Evolutionary conservation across 2,888 invertebrate species (phyloP), one percentile per base, ranked within the genome.

Genomic region (Volucella inflata): DNA sequence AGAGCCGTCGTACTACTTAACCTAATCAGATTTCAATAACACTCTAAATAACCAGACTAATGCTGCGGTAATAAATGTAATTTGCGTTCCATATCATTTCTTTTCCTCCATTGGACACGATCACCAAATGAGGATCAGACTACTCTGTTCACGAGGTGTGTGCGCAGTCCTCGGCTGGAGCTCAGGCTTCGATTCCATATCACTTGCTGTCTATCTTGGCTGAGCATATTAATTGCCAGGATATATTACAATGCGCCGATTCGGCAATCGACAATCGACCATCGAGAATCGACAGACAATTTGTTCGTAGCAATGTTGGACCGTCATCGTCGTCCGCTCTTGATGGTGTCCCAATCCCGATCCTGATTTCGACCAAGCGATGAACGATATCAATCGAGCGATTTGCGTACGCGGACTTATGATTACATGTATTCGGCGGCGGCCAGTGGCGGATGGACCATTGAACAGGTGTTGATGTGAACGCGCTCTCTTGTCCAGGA

Each of bases 41-140:
- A 89, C 88, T 89, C 90, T 89, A 90, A 91, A 90, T 90, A 89
- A 90, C 89, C 88, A 88, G 89, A 89, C 90, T 90, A 91, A 89
- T 89, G 89, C 87, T 81, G 77, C 84, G 82, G 88, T 89, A 90
- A 91, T 91, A 89, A 90, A 90, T 89, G 91, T 90, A 91, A 91
- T 91, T 91, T 90, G 88, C 88, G 88, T 89, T 89, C 88, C 87
- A 88, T 87, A 88, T 80, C 82, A 85, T 77, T 85, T 55, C 76
- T 77, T 60, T 42, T 53, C 68, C 67, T 71, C 67, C 60, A 71
- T 38, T 72, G 71, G 80, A 77, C 79, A 74, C 80, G 84, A 77
- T 79, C 75, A 59, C 78, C 76, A 65, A 81, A 70, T 82, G 76
- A 67, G 70, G 68, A 85, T 81, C 75, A 67, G 55, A 16, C 16